These are phyloP conservation scores for Corvus moneduloides DNA, from an alignment of 2,113 vertebrate genomes.

Conservation along the genomic window DNA sequence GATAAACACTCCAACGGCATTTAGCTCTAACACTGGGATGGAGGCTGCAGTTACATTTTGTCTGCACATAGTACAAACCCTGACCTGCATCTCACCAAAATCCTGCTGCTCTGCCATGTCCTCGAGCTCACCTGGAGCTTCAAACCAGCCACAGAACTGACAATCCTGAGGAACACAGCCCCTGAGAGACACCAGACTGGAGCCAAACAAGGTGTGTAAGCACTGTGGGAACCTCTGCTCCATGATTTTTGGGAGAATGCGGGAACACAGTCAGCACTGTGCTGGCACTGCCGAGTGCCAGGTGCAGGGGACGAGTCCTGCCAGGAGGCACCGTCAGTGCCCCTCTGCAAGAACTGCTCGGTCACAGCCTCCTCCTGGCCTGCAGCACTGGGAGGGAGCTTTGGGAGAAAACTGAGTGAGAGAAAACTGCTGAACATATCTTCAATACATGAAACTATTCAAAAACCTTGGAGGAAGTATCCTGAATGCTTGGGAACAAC, in stretches of 20 bases:
- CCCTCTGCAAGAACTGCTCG: background rate
- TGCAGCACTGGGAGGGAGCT: background rate
- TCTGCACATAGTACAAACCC: background rate
- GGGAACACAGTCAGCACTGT: accelerated
- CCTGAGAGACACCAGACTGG: background rate
- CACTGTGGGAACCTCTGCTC: background rate
- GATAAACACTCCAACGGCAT: background rate
- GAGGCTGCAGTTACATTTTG: background rate
- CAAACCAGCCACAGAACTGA: background rate
- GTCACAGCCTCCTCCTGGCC: background rate
- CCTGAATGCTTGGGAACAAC: background rate
- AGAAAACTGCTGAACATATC: background rate
- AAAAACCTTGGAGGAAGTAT: background rate
- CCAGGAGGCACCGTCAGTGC: background rate
- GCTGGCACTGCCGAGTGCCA: background rate
- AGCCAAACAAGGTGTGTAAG: background rate
- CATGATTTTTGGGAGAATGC: accelerated
- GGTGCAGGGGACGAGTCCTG: background rate
- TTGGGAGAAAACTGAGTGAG: background rate
- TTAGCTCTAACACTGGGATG: background rate
- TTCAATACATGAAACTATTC: too few relatives aligned
- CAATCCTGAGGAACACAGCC: background rate
- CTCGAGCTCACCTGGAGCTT: background rate
- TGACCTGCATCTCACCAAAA: background rate
- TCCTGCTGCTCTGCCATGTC: background rate